Conservation (phyloP, 2,888 invertebrate species). For the Brachylomia viminalis region DNA sequence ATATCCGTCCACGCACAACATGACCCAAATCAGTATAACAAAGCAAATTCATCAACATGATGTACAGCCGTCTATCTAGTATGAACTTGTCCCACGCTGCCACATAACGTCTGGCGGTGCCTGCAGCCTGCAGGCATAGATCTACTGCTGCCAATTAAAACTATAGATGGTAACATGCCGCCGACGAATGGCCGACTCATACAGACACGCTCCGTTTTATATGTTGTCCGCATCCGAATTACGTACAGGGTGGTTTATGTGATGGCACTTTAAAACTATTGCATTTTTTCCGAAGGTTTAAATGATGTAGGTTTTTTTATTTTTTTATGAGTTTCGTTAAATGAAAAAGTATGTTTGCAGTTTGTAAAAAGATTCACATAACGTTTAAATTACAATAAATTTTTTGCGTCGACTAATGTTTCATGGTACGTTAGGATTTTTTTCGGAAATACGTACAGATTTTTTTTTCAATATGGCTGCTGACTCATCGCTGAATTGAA, state of each 20-base stretch:
- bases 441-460: neutral
- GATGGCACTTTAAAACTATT: neutral
- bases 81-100: slow-evolving; percentile 76
- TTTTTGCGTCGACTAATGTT: neutral
- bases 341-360: neutral
- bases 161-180: slow-evolving; percentile 85
- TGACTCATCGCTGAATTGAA: neutral
- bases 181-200: slow-evolving; percentile 80
- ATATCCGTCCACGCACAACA: slow-evolving; percentile 26
- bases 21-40: slow-evolving; percentile 61
- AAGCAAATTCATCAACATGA: slow-evolving; percentile 65
- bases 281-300: slow-evolving; percentile 1
- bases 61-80: slow-evolving; percentile 54
- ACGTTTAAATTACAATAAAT: neutral
- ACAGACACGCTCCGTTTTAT: slow-evolving; percentile 76
- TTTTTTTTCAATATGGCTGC: neutral
- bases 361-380: neutral
- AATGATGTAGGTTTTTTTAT: neutral
- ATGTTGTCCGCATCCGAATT: slow-evolving; percentile 71
- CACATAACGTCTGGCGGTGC: slow-evolving; percentile 73
- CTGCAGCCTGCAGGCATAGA: slow-evolving; percentile 77
- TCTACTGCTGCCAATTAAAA: slow-evolving; percentile 88
- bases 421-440: neutral
- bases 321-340: neutral
- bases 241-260: slow-evolving; percentile 70